Evolutionary conservation across 2,113 vertebrate species (phyloP).

Genomic region (Sarotherodon lohbergeri): DNA sequence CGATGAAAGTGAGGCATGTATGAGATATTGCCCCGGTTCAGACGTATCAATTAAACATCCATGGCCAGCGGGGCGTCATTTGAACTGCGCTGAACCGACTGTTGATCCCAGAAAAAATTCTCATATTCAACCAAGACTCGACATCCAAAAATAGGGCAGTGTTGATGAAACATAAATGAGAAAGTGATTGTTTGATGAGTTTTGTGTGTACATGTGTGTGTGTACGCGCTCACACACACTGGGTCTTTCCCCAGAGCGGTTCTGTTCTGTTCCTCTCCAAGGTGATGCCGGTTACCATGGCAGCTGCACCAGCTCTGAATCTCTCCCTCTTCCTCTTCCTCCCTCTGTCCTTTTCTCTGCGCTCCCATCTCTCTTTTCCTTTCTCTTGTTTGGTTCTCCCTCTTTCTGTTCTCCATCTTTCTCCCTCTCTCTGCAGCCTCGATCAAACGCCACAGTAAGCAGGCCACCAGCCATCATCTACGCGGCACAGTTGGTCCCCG

Average conservation of each 20-base stretch:
- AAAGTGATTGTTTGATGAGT: conserved; percentile 38
- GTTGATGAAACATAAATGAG: conserved; percentile 50
- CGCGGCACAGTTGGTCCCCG: conserved; percentile 49
- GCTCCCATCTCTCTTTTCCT: neutral
- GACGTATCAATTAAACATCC: conserved; percentile 49
- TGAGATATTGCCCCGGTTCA: conserved; percentile 8
- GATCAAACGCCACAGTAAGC: conserved; percentile 25
- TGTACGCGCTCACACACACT: neutral
- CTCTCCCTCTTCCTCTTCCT: conserved; percentile 8
- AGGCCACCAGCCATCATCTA: conserved; percentile 54
- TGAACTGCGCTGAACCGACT: neutral
- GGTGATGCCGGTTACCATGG: conserved; percentile 69
- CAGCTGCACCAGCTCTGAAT: conserved; percentile 64
- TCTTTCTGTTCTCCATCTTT: neutral
- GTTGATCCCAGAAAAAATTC: neutral
- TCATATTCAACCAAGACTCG: neutral
- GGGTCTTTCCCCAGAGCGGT: conserved; percentile 64
- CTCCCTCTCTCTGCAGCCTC: neutral
- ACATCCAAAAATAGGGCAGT: conserved; percentile 25
- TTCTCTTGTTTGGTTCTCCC: neutral
- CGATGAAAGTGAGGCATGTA: neutral
- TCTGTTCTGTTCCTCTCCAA: conserved; percentile 60
- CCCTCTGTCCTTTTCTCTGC: neutral
- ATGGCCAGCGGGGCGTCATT: conserved; percentile 3
- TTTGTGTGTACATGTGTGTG: neutral